Evolutionary conservation across 2,797 vertebrate species (phyloP).

Genomic region (Natrix natrix): DNA sequence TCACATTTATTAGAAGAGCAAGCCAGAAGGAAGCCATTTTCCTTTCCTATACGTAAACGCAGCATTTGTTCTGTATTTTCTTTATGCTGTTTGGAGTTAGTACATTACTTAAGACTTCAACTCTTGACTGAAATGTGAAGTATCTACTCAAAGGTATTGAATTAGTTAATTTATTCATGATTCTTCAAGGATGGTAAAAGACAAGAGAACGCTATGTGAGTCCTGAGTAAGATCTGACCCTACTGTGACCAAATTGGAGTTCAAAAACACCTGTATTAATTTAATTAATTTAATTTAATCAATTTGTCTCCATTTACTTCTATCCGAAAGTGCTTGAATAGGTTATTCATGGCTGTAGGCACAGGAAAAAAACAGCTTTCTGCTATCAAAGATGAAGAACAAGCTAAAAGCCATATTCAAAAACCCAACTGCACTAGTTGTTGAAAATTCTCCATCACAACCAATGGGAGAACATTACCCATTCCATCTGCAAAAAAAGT

Average conservation of each 20-base stretch:
- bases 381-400: not conserved
- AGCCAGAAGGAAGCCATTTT: not conserved
- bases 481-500: not conserved
- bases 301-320: not conserved
- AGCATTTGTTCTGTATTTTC: not conserved
- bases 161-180: not conserved
- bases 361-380: not conserved
- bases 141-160: not conserved
- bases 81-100: not conserved
- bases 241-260: not conserved
- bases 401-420: not conserved
- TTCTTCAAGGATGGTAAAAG: not conserved
- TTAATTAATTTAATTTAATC: not conserved
- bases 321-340: not conserved
- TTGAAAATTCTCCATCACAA: not conserved
- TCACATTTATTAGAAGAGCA: not conserved
- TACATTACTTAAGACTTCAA: not conserved
- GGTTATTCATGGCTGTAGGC: not conserved
- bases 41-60: not conserved
- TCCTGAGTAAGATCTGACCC: not conserved
- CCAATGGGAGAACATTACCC: not conserved
- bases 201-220: not conserved
- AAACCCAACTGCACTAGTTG: not conserved
- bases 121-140: conserved; percentile 6
- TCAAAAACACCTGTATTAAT: not conserved